Evolutionary conservation across 2,113 vertebrate species (phyloP).

Genomic region (Eolophus roseicapilla): DNA sequence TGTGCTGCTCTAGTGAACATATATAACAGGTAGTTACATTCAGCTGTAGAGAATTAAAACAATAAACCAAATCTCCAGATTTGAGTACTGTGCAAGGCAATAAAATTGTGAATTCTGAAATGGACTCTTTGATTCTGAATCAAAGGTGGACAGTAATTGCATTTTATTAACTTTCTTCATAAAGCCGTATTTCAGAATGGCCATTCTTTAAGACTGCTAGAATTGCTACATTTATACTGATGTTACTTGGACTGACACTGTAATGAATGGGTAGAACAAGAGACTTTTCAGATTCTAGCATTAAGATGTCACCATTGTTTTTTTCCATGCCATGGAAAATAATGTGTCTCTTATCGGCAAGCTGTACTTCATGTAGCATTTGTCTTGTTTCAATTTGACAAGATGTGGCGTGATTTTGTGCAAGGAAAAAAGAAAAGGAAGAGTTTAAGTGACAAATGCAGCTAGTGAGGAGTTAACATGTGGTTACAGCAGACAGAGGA

Average conservation of each 20-base stretch:
- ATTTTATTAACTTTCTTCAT: slow-evolving; percentile 63
- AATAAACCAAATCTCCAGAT: slow-evolving; percentile 60
- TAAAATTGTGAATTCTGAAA: slow-evolving; percentile 56
- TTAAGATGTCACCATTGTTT: slow-evolving; percentile 56
- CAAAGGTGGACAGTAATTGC: slow-evolving; percentile 60
- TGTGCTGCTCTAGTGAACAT: slow-evolving; percentile 11
- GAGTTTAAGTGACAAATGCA: slow-evolving; percentile 11
- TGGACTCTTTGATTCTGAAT: slow-evolving; percentile 49
- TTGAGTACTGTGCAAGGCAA: neutral
- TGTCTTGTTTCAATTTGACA: slow-evolving; percentile 17
- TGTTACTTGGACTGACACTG: slow-evolving; percentile 3
- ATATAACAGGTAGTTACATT: slow-evolving; percentile 52
- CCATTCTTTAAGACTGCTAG: neutral
- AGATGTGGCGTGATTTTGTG: neutral
- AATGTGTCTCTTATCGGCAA: slow-evolving; percentile 32
- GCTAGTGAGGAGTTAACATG: slow-evolving; percentile 55
- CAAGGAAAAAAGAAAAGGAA: slow-evolving; percentile 27
- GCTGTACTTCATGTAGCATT: slow-evolving; percentile 31
- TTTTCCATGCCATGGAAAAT: slow-evolving; percentile 47
- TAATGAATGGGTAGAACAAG: slow-evolving; percentile 43
- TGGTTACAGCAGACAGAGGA: slow-evolving; percentile 50
- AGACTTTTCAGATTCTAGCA: slow-evolving; percentile 32
- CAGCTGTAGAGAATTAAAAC: slow-evolving; percentile 61
- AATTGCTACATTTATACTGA: neutral
- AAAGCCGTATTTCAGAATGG: slow-evolving; percentile 33